Evolutionary conservation across 2,797 vertebrate species (phyloP).

Genomic region (Simalia tracyae): DNA sequence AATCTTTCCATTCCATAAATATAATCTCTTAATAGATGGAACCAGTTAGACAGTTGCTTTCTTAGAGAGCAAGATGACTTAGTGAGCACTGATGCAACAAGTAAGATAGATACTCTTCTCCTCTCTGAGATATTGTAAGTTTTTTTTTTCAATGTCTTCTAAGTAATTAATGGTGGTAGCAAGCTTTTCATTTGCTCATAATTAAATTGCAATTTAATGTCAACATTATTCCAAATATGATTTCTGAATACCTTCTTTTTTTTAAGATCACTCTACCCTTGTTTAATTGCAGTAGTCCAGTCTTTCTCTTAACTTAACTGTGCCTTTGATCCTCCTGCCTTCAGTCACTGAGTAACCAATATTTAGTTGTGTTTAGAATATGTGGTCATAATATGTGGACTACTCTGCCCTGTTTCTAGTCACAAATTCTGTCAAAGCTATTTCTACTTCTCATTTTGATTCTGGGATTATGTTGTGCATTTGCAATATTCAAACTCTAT

Average conservation of each 20-base stretch:
- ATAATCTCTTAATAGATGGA: constrained; percentile 8
- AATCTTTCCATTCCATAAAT: constrained; percentile 24
- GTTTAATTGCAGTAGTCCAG: background rate
- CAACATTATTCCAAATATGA: background rate
- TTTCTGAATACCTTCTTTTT: background rate
- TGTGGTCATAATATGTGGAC: background rate
- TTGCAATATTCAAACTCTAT: background rate
- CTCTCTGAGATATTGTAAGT: background rate
- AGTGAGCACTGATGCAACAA: background rate
- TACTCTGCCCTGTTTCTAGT: background rate
- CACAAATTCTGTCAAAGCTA: background rate
- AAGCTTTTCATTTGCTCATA: background rate
- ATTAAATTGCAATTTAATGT: background rate
- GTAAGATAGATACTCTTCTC: background rate
- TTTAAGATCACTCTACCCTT: background rate
- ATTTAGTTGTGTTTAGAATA: background rate
- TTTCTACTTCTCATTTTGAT: background rate
- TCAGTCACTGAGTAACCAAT: background rate
- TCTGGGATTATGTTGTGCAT: background rate
- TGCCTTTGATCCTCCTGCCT: background rate
- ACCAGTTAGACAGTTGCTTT: background rate
- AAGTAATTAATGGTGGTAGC: background rate
- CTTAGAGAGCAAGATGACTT: background rate
- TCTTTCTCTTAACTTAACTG: background rate
- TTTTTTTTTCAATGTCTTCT: background rate